Percentiles rank a stretch among this genome's conserved stretches.
Evolutionary conservation across 2,113 vertebrate genomes (phyloP).

Genomic region (Notarius lentiginosus): DNA sequence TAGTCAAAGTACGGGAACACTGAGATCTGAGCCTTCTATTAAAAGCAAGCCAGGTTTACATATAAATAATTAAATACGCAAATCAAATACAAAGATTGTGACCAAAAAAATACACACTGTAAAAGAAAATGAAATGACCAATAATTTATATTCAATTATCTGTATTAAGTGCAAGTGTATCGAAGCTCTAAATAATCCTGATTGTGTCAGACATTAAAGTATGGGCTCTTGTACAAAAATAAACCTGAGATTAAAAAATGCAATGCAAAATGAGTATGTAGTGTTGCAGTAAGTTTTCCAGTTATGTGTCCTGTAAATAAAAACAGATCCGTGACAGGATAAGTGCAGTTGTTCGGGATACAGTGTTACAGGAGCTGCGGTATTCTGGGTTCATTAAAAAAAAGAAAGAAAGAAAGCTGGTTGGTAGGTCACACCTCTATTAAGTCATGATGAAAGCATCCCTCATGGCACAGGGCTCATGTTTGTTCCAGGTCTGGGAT

Average conservation of each 20-base stretch:
- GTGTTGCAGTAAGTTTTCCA: conserved; percentile 22
- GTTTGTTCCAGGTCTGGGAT: background rate
- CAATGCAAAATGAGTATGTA: conserved; percentile 20
- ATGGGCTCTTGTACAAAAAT: background rate
- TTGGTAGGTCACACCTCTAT: conserved; percentile 56
- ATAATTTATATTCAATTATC: background rate
- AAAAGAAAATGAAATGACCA: background rate
- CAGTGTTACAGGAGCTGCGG: conserved; percentile 62
- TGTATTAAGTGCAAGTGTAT: background rate
- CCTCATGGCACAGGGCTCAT: background rate
- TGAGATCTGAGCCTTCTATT: background rate
- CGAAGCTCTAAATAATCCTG: background rate
- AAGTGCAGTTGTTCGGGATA: conserved; percentile 41
- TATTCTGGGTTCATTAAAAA: conserved; percentile 60
- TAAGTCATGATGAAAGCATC: conserved; percentile 35
- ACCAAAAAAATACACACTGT: background rate
- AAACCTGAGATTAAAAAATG: background rate
- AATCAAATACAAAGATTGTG: background rate
- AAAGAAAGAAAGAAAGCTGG: conserved; percentile 10
- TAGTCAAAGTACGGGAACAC: conserved; percentile 12
- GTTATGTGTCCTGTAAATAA: conserved; percentile 38
- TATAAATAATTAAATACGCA: background rate
- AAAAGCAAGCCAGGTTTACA: background rate
- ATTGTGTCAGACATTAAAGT: background rate
- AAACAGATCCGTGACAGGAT: conserved; percentile 31